Base-by-base conservation (phyloP, 2,113 vertebrate genomes). In the Lepisosteus osseus region DNA sequence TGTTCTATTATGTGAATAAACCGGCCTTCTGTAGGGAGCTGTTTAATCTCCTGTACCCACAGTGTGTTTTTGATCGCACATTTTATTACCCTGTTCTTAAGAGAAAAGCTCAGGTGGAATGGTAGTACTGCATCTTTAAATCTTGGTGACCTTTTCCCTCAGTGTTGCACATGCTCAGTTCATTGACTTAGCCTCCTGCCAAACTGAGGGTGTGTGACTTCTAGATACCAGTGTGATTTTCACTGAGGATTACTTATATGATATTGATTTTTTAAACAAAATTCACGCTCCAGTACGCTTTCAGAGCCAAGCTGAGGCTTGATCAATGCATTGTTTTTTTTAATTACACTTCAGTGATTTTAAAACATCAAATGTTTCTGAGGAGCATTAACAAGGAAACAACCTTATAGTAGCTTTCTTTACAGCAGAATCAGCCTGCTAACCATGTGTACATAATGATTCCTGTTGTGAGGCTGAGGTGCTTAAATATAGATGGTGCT, bases 311-410 rank as follows among this genome's bases (percentile, higher is more conserved):
- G 84, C 85, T 80, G 77, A 80, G 84, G 84, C 79, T 82, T 90
- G 87, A 90, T 88, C 90, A 90, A 90, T 90, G 86, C 83, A 86
- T 87, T 87, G 83, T 88, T 86, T 87, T 86, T 87, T 76, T 77
- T 86, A 89, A 83, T 85, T 85, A 89, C 87, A 88, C 86, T 88
- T 56, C 80, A 89, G 69, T 86, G 85, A 84, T 78, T 86, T 78
- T 81, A 77, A 87, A 85, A 87, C 85, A 88, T 78, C 83, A 89
- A 90, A 89, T 87, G 82, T 87, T 87, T 86, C 80, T 80, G 79
- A 83, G 82, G 84, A 74, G 51, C 76, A 83, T 81, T 83, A 81
- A 79, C 82, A 83, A 70, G 69, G 77, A 84, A 80, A 77, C 78
- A 79, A 75, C 76, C 81, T 84, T 85, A 73, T 81, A 76, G 75